Evolutionary conservation across 2,113 vertebrate species (phyloP), one percentile per base, ranked within the genome.

Genomic region (Saccopteryx bilineata): DNA sequence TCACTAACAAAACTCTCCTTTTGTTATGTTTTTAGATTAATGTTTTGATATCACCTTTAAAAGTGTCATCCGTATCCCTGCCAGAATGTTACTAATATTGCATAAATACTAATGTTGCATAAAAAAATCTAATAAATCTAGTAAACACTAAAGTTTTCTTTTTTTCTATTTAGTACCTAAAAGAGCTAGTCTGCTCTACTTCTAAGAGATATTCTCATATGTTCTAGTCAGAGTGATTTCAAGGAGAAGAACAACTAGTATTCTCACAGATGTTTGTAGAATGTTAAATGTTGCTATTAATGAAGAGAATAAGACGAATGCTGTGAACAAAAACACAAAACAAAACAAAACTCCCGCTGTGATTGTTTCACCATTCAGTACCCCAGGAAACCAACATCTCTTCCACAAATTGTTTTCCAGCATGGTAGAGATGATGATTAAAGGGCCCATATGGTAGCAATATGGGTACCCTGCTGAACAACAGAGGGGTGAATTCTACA

Each of bases 321-420:
- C 82, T 95, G 69, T 91, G 95, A 93, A 93, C 9, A 76, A 96
- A 96, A 95, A 76, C 52, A 84, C 54, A 72, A 84, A 91, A 66
- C 79, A 94, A 90, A 94, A 86, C n/a, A 87, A 87, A 93, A 91
- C 28, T 94, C 88, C 90, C 87, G 76, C 87, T 96, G 90, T 89
- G 96, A 91, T 39, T 82, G 56, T 85, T 97, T 96, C 60, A 90
- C 91, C 68, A 90, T 96, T 85, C 76, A 83, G 91, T 97, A 89
- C 90, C 92, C 80, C 28, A 91, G 90, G 93, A 97, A 60, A 95
- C 31, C 69, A 96, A 94, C 87, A 94, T 92, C 63, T 71, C 66
- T 88, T 96, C 68, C 65, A 86, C 74, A 96, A 83, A 65, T 93
- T 87, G 48, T 17, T 78, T 61, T 26, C 28, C 54, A 92, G 33